Evolutionary conservation across 2,888 invertebrate species (phyloP), one percentile per base, ranked within the genome.

Genomic region (Oscheius sp.): DNA sequence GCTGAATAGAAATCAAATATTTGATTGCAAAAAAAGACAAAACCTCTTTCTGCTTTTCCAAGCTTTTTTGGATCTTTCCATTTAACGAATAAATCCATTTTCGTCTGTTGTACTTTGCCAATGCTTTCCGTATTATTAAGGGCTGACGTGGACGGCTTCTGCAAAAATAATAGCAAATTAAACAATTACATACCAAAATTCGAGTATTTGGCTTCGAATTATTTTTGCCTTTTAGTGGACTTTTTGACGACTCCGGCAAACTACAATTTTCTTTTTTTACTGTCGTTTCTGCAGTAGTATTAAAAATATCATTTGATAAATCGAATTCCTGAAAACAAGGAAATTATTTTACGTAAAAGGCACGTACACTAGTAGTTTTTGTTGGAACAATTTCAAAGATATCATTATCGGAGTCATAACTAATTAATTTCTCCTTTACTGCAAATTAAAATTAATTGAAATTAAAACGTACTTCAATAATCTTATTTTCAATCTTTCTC

Each of bases 81-180:
- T 37, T 67, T 67, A 3, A 67, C 48, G 27, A 58, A 67, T 20
- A 67, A 37, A 33, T 67, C 67, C 45, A 67, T 67, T 65, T 65
- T 65, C 23, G 46, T 25, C 34, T 65, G 65, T 29, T 45, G 55
- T 15, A 17, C 45, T 6, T n/a, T n/a, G n/a, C n/a, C n/a, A n/a
- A n/a, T n/a, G n/a, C 61, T 42, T 61, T 55, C 34, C 34, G 33
- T 55, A n/a, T 15, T n/a, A 15, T 25, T 17, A 33, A 25, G 45
- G 15, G 61, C 27, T 45, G 42, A 25, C 37, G 15, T 37, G 15
- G 8, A 37, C 37, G 37, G 37, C 8, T 8, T 10, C 37, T 15
- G 15, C 37, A 37, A 37, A 37, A 10, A 37, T 10, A 37, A 37
- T 15, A 10, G 15, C 15, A 10, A 37, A 37, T 10, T 10, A 37